Evolutionary conservation across 2,797 vertebrate species (phyloP).

Genomic region (Alfaro cultratus): DNA sequence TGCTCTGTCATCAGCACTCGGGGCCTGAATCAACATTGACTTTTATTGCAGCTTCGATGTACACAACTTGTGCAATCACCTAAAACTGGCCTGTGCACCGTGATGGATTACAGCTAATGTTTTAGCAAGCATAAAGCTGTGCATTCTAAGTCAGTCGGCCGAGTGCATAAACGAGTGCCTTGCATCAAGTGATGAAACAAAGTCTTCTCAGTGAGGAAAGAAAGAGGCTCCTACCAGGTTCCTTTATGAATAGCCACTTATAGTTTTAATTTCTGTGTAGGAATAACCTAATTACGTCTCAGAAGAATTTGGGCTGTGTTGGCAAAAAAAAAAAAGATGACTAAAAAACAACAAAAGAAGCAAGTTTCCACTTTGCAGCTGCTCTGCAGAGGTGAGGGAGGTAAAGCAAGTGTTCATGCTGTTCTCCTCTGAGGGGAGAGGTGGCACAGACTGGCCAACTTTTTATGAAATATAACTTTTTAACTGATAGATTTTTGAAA

Average conservation of each 20-base stretch:
- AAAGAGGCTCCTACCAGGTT: not conserved
- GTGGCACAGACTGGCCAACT: not conserved
- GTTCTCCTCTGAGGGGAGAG: not conserved
- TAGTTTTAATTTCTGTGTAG: constrained; percentile 1
- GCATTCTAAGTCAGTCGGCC: not conserved
- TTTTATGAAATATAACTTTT: not conserved
- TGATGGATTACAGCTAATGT: constrained; percentile 28
- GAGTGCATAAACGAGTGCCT: not conserved
- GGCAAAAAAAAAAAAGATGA: not conserved
- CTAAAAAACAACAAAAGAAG: not conserved
- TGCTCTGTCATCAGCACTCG: constrained; percentile 51
- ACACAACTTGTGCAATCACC: constrained; percentile 44
- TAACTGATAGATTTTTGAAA: not conserved
- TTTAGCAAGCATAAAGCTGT: not conserved
- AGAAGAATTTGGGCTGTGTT: not conserved
- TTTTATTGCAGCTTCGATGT: constrained; percentile 31
- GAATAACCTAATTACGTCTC: not conserved
- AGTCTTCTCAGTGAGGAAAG: not conserved
- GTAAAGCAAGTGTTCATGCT: not conserved
- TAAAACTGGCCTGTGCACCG: constrained; percentile 26
- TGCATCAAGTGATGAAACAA: constrained; percentile 1
- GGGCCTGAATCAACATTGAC: constrained; percentile 48
- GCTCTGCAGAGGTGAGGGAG: not conserved
- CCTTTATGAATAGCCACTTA: not conserved
- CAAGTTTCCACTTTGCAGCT: constrained; percentile 10